Percentiles rank a stretch among this genome's conserved stretches.
These are phyloP conservation scores for Watsonalla cultraria DNA, from an alignment of 2,888 invertebrate species.

Conservation along the genomic window DNA sequence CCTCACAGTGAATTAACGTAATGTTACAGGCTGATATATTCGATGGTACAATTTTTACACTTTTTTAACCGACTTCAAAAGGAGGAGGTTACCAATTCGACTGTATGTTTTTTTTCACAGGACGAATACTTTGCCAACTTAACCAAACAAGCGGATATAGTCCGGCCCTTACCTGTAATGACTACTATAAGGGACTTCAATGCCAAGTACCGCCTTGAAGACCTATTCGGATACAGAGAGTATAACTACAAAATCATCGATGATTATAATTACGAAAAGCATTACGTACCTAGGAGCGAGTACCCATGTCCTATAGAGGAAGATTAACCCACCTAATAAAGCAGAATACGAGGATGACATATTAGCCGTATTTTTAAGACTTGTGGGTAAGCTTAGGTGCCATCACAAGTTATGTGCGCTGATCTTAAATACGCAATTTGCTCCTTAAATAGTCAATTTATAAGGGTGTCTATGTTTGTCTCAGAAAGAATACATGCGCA, in stretches of 20 bases:
- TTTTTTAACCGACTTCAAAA: no score
- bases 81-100: no score
- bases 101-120: constrained; percentile 35
- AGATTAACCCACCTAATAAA: constrained; percentile 11
- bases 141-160: constrained; percentile 52
- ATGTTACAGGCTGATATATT: no score
- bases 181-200: constrained; percentile 60
- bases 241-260: constrained; percentile 57
- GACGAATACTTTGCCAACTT: constrained; percentile 59
- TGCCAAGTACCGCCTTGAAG: constrained; percentile 54
- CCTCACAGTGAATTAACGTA: no score
- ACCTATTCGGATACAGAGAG: constrained; percentile 61
- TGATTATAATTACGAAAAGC: constrained; percentile 43
- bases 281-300: constrained; percentile 45
- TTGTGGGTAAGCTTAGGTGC: no score
- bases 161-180: constrained; percentile 49
- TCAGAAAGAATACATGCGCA: no score
- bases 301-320: constrained; percentile 41
- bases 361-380: no score
- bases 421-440: no score
- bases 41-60: no score
- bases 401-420: no score
- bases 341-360: neutral
- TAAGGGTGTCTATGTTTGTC: no score
- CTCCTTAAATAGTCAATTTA: no score